These are phyloP conservation scores for Panulirus ornatus DNA, from an alignment of 1,140 invertebrate genomes.

Conservation along the genomic window DNA sequence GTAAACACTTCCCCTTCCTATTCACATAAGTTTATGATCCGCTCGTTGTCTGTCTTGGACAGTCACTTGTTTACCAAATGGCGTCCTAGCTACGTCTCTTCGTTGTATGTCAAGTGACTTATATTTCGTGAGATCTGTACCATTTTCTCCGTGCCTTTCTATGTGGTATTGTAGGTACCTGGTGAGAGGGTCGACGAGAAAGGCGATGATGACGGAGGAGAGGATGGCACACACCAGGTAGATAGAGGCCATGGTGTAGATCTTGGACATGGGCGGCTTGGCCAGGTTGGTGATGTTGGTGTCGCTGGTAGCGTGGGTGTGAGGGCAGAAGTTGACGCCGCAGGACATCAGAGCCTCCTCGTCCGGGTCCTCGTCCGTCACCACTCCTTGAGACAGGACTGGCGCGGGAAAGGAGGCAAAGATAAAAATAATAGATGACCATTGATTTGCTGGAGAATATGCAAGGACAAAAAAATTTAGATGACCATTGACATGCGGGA, in stretches of 20 bases:
- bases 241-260: constrained; percentile 92
- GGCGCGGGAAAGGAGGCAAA: background rate
- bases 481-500: no score
- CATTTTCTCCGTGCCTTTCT: no score
- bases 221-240: constrained; percentile 91
- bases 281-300: constrained; percentile 80
- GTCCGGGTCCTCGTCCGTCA: constrained; percentile 14
- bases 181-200: constrained; percentile 93
- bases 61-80: no score
- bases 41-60: no score
- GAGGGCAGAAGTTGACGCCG: constrained; percentile 72
- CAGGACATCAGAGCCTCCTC: constrained; percentile 53
- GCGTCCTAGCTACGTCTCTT: no score
- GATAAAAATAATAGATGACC: background rate
- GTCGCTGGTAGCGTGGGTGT: background rate
- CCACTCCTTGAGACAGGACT: constrained; percentile 52
- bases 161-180: constrained; percentile 83
- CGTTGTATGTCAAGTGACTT: no score
- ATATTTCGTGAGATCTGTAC: no score
- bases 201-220: constrained; percentile 89
- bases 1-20: no score
- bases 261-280: constrained; percentile 88
- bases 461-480: no score
- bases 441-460: no score
- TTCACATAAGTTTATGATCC: no score